Conservation (phyloP, 1,140 invertebrate species). For the Sycophaga agraensis region DNA sequence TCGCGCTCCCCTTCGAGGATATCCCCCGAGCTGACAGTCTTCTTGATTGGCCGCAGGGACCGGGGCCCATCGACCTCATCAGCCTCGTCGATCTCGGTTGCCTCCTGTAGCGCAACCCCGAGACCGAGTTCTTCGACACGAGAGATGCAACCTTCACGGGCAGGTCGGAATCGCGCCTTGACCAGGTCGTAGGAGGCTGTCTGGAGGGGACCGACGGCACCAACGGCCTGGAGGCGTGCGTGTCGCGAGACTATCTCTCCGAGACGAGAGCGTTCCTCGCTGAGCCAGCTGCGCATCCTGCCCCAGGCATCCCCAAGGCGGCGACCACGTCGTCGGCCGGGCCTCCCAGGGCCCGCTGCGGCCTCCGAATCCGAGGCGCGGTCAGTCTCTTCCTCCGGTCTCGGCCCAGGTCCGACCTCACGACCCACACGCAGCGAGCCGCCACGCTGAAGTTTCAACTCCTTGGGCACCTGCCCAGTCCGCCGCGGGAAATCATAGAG, state of each 20-base stretch:
- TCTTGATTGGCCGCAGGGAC: slow-evolving; percentile 33
- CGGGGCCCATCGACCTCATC: too few species aligned
- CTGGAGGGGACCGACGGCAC: too few species aligned
- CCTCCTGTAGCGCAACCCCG: too few species aligned
- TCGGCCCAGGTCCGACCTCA: not conserved
- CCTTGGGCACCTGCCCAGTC: too few species aligned
- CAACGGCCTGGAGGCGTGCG: slow-evolving; percentile 55
- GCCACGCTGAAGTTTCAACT: too few species aligned
- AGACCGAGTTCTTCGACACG: slow-evolving; percentile 46
- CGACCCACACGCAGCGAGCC: not conserved
- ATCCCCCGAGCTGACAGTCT: slow-evolving; percentile 40
- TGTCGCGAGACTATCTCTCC: slow-evolving; percentile 58
- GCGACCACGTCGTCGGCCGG: slow-evolving; percentile 22
- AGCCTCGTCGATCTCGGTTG: slow-evolving; percentile 14
- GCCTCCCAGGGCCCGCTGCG: slow-evolving; percentile 12
- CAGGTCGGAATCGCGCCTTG: slow-evolving; percentile 34
- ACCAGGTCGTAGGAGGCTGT: slow-evolving; percentile 48
- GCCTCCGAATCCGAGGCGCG: slow-evolving; percentile 39
- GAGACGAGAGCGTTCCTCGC: slow-evolving; percentile 55
- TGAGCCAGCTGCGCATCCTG: slow-evolving; percentile 58
- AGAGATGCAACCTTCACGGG: slow-evolving; percentile 38
- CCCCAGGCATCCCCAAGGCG: slow-evolving; percentile 56
- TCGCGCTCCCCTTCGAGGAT: slow-evolving; percentile 28
- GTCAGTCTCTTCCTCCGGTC: too few species aligned
- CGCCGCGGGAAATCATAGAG: not conserved